Evolutionary conservation across 2,888 invertebrate species (phyloP), one percentile per base, ranked within the genome.

Genomic region (Linyphia triangularis): DNA sequence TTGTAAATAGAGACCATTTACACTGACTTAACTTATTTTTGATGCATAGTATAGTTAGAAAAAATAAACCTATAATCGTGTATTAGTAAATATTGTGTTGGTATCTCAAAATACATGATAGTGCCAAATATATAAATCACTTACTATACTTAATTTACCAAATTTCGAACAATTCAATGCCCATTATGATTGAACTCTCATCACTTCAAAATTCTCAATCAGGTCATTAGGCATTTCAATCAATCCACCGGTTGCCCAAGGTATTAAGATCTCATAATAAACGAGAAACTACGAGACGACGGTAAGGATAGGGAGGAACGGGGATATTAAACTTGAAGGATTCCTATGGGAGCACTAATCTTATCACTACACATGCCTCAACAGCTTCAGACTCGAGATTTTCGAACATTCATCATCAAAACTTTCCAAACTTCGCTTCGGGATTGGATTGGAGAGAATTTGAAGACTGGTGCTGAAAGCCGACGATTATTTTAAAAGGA

Each of bases 251-350:
- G 37, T 69, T 67, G 63, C 63, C 33, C 37, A 22, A 72, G 67
- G 51, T 51, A 43, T 30, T 19, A 79, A 65, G 78, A 65, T 51
- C 51, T 43, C 51, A 24, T 37, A 63, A 77, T 77, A 28, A 61
- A 72, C 33, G 77, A 26, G 33, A 57, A 73, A 73, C 30, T 57
- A 61, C 43, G 28, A 67, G 51, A 79, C 67, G 78, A 63, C 63
- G 57, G 22, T 24, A 28, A 9, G 63, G 63, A 6, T 4, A 33
- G 33, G 33, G n/a, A 9, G 33, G 33, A 51, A 16, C n/a, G 51
- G 51, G 51, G 51, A 16, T 30, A 72, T 79, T 67, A 51, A 67
- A 67, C 67, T 51, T 51, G 51, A 51, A n/a, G n/a, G n/a, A 51
- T 51, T 79, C 30, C 65, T 13, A 5, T 22, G 13, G 9, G 43